phyloP scores from a whole-genome alignment of 2,113 vertebrate species.

The Collichthys lucidus region DNA sequence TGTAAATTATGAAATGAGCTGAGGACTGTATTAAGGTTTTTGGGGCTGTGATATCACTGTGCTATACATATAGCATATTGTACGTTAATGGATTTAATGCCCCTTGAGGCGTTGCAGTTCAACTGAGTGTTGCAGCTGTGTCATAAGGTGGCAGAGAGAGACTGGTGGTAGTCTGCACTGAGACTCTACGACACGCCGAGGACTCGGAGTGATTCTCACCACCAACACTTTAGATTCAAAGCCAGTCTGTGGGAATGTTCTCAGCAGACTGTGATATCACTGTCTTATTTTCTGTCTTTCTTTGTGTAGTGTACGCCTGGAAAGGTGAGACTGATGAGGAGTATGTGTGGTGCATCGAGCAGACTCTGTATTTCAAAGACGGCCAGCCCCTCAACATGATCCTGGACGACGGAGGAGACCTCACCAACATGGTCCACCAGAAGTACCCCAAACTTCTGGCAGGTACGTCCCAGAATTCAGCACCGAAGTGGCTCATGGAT shows the following conservation, averaged over 20 bases:
- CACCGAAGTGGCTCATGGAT: neutral
- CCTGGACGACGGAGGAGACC: conserved; percentile 96
- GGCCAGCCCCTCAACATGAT: conserved; percentile 97
- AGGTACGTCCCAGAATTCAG: conserved; percentile 63
- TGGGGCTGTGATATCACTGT: no score
- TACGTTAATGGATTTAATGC: neutral
- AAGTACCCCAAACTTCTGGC: conserved; percentile 94
- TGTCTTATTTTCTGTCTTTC: no score
- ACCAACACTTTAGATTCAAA: neutral
- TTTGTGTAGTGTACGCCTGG: conserved; percentile 92
- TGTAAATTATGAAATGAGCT: neutral
- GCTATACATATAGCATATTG: neutral
- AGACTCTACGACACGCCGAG: conserved; percentile 7
- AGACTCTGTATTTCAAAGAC: conserved; percentile 95
- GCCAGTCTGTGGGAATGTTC: no score
- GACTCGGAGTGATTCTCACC: conserved; percentile 16
- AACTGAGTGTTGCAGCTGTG: conserved; percentile 36
- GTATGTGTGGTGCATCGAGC: conserved; percentile 98
- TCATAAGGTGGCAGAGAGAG: conserved; percentile 52
- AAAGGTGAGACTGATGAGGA: conserved; percentile 98
- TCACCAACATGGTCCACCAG: conserved; percentile 95
- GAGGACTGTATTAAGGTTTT: no score
- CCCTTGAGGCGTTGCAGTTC: conserved; percentile 49
- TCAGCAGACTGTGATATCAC: neutral
- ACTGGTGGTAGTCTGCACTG: conserved; percentile 43